Conservation (phyloP, 2,113 vertebrate species). For the Rhabdornis inornatus region DNA sequence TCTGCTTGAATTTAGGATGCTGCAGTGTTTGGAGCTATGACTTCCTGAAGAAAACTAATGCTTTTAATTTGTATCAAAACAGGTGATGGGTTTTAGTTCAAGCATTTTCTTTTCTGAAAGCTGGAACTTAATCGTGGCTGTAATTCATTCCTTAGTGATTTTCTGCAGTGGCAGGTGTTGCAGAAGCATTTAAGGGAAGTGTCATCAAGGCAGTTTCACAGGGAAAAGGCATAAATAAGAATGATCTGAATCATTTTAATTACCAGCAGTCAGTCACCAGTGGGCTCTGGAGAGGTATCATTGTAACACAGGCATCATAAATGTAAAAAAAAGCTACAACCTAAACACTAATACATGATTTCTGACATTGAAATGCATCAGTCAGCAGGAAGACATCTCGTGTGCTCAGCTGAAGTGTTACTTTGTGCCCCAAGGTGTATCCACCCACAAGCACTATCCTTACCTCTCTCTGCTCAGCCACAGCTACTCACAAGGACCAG, state of each 20-base stretch:
- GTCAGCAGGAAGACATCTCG: accelerated
- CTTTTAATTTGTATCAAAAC: background rate
- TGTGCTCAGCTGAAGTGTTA: background rate
- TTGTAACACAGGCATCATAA: background rate
- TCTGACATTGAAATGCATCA: background rate
- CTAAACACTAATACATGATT: background rate
- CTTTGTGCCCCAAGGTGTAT: background rate
- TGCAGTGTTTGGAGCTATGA: background rate
- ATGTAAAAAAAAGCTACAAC: background rate
- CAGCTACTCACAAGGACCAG: background rate
- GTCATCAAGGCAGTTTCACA: background rate
- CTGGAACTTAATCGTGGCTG: background rate
- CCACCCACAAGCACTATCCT: accelerated
- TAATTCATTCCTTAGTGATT: background rate
- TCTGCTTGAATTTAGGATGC: background rate
- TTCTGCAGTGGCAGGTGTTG: background rate
- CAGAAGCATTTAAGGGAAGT: background rate
- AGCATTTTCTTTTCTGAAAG: background rate
- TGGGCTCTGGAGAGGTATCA: background rate
- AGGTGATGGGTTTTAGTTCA: background rate
- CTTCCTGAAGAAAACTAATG: background rate
- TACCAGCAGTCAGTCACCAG: background rate
- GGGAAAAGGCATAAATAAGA: background rate
- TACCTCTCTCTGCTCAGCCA: background rate
- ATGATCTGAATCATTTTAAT: background rate